phyloP scores from a whole-genome alignment of 2,888 invertebrate species.

The Muscina levida region DNA sequence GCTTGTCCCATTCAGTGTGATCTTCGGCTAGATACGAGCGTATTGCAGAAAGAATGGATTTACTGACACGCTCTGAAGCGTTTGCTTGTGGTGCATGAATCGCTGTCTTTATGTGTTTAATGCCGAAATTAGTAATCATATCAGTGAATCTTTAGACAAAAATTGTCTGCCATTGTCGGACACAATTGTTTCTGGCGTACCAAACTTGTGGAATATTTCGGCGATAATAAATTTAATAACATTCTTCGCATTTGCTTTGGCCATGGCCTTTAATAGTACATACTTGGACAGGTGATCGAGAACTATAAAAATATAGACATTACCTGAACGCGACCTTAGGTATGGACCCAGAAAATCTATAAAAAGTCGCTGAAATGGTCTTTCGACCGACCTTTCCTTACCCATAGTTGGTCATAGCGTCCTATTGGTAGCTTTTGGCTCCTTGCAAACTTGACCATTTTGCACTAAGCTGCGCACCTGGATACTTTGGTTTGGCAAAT shows the following conservation, averaged over 20 bases:
- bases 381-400: too few relatives aligned
- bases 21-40: slow-evolving; percentile 19
- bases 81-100: slow-evolving; percentile 36
- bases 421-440: not conserved
- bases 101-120: slow-evolving; percentile 2
- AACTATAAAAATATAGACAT: not conserved
- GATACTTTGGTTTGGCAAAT: not conserved
- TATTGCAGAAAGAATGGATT: slow-evolving; percentile 23
- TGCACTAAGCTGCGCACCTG: slow-evolving; percentile 7
- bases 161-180: slow-evolving; percentile 1
- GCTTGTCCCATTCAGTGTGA: slow-evolving; percentile 23
- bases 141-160: not conserved
- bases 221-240: not conserved
- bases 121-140: not conserved
- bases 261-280: not conserved
- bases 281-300: not conserved
- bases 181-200: not conserved
- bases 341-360: slow-evolving; percentile 10
- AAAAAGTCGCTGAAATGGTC: not conserved
- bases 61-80: slow-evolving; percentile 35
- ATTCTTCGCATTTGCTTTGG: not conserved
- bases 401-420: not conserved
- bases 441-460: not conserved
- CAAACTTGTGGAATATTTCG: not conserved
- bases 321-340: not conserved